phyloP scores from a whole-genome alignment of 2,888 invertebrate genomes.

The Scrobipalpa costella region DNA sequence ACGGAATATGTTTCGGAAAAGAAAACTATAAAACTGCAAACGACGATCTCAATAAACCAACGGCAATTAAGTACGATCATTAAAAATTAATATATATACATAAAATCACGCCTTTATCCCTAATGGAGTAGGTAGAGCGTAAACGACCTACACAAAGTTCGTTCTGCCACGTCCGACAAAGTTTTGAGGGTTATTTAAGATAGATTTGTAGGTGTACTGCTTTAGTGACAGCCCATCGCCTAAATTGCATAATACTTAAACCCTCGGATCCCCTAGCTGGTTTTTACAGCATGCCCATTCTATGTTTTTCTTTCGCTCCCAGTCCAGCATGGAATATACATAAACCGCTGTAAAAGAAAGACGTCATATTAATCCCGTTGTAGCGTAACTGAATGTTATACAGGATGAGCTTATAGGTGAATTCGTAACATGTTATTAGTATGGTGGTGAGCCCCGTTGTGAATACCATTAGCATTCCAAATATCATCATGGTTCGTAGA shows the following conservation, averaged over 20 bases:
- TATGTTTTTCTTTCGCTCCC: no score
- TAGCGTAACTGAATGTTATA: slow-evolving; percentile 3
- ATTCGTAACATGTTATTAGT: not conserved
- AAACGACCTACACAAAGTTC: no score
- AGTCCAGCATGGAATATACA: no score
- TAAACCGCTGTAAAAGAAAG: slow-evolving; percentile 8
- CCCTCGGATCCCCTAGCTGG: no score
- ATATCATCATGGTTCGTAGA: not conserved
- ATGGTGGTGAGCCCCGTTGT: not conserved
- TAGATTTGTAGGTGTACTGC: no score
- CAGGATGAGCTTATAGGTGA: not conserved
- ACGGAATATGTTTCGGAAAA: slow-evolving; percentile 38
- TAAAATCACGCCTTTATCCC: no score
- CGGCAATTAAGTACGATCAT: slow-evolving; percentile 30
- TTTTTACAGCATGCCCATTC: no score
- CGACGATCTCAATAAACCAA: slow-evolving; percentile 45
- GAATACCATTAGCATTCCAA: slow-evolving; percentile 2
- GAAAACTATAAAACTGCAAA: slow-evolving; percentile 36
- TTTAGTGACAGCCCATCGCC: no score
- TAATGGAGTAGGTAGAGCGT: no score
- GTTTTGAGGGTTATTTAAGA: no score
- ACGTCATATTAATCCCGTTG: slow-evolving; percentile 6
- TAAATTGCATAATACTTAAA: no score
- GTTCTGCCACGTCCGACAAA: no score
- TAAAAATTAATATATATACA: not conserved